A percentile compares a stretch with the other conserved stretches of the same genome.
Conservation (phyloP, 2,888 invertebrate species). For the Seira musarum region DNA sequence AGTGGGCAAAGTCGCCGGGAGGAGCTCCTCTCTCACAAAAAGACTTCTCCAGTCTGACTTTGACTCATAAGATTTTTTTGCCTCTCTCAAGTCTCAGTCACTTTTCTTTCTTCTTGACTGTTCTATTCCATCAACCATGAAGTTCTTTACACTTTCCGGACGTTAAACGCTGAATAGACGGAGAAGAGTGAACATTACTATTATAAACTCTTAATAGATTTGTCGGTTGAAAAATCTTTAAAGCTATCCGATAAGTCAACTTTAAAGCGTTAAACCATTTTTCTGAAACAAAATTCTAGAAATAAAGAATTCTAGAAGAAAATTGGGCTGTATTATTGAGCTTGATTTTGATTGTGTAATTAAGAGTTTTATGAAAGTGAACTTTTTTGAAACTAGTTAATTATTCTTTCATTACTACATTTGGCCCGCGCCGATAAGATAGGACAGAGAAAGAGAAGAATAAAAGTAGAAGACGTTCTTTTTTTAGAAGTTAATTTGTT, state of each 20-base stretch:
- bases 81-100: background rate
- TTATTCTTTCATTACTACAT: background rate
- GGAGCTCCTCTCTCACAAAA: background rate
- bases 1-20: constrained; percentile 10
- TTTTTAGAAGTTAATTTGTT: no score
- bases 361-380: background rate
- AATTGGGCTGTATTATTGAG: background rate
- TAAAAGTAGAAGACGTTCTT: background rate
- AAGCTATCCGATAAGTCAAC: no score
- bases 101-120: no score
- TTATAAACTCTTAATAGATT: background rate
- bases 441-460: background rate
- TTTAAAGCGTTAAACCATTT: no score
- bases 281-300: background rate
- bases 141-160: constrained; percentile 1
- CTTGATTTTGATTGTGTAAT: background rate
- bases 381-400: background rate
- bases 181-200: background rate
- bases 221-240: background rate
- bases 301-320: background rate
- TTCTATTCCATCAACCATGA: background rate
- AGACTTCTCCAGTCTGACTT: background rate
- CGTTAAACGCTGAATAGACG: background rate
- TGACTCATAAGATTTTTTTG: background rate
- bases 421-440: background rate